Evolutionary conservation across 2,113 vertebrate genomes (phyloP).

Genomic region (Pantherophis guttatus): DNA sequence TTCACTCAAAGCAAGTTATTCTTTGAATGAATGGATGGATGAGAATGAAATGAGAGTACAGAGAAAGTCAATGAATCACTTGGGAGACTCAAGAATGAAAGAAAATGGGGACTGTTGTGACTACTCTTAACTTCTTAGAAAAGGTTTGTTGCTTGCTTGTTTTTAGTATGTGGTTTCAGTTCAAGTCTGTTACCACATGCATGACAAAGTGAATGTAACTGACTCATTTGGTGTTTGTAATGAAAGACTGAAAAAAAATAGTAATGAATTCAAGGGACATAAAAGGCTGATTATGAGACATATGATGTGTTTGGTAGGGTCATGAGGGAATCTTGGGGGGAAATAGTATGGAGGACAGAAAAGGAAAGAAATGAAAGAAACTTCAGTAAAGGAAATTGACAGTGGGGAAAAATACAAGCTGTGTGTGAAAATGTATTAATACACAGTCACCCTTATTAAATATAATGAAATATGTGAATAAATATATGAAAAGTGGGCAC

Average conservation of each 20-base stretch:
- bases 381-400: neutral
- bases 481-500: neutral
- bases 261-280: neutral
- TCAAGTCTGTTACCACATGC: neutral
- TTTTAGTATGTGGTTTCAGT: neutral
- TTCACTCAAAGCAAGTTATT: neutral
- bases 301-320: neutral
- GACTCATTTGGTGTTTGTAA: neutral
- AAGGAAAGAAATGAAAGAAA: neutral
- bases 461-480: too few relatives aligned
- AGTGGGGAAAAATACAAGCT: neutral
- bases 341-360: neutral
- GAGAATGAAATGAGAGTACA: neutral
- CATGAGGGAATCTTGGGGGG: neutral
- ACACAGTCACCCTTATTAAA: neutral
- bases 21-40: neutral
- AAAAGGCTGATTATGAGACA: neutral
- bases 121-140: neutral
- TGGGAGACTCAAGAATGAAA: neutral
- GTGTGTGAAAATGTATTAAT: neutral
- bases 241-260: neutral
- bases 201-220: neutral
- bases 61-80: neutral
- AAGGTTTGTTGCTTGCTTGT: neutral
- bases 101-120: neutral